Evolutionary conservation across 2,888 invertebrate species (phyloP), one percentile per base, ranked within the genome.

Genomic region (Lasioglossum marginatum): DNA sequence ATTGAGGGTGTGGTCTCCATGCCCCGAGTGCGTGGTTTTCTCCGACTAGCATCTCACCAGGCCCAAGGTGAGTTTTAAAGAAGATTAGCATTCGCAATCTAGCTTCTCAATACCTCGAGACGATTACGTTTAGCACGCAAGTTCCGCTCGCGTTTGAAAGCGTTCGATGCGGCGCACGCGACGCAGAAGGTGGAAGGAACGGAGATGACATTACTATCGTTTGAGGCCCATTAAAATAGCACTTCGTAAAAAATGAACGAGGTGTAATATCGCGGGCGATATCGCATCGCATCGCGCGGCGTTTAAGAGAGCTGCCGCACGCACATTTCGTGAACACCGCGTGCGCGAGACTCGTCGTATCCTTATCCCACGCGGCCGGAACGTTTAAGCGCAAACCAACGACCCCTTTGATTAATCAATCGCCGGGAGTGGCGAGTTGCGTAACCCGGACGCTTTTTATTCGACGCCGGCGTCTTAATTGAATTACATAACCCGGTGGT

Each of bases 391-490:
- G 75, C 27, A 27, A 43, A 31, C 27, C 75, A 63, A 63, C 43
- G 43, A 76, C 48, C 48, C 48, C 48, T 52, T 2, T n/a, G 48
- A 68, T 77, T 77, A 68, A 68, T 48, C 37, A 68, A 68, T 48
- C 37, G 16, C n/a, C 60, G 63, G 34, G 74, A 45, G 45, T 63
- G 71, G 19, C 45, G 45, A 48, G 45, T 63, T 31, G 45, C 63
- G 48, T 45, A 45, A 72, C 63, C 31, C 66, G 43, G 48, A 45
- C 27, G 37, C 48, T 81, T 45, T 63, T 37, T 60, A 60, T 31
- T 34, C 72, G 40, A n/a, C 45, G 63, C 37, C 60, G 48, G 73
- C 60, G 77, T 77, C 78, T 76, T 72, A 81, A 81, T 81, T 81
- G 60, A 60, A 77, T 81, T 72, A 71, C 77, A 40, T 27, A 77